Evolutionary conservation across 2,797 vertebrate genomes (phyloP).

Genomic region (Myripristis jacobus): DNA sequence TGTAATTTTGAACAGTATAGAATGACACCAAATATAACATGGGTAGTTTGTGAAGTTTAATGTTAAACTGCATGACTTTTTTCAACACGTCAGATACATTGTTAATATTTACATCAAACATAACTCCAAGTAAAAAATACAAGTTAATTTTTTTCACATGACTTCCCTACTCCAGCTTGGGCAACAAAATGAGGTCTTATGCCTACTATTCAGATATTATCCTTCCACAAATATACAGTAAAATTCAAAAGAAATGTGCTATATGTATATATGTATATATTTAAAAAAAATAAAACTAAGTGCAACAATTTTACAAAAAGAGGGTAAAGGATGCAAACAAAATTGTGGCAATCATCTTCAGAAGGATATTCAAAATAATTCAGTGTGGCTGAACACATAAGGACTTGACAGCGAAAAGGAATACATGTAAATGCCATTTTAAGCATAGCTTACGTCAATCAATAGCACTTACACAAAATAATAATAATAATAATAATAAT

Average conservation of each 20-base stretch:
- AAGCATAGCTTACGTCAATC: constrained; percentile 28
- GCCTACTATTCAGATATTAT: constrained; percentile 58
- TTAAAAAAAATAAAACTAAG: constrained; percentile 67
- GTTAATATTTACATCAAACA: constrained; percentile 83
- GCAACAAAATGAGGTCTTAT: constrained; percentile 57
- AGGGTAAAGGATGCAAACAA: constrained; percentile 60
- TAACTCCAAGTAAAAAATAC: constrained; percentile 68
- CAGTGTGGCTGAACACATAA: constrained; percentile 53
- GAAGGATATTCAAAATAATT: constrained; percentile 65
- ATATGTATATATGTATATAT: constrained; percentile 55
- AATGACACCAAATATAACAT: constrained; percentile 24
- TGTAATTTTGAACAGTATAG: not conserved
- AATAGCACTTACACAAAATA: constrained; percentile 51
- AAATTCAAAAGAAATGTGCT: constrained; percentile 66
- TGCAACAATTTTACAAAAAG: constrained; percentile 70
- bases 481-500: constrained; percentile 38
- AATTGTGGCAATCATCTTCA: constrained; percentile 59
- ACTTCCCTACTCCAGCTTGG: constrained; percentile 57
- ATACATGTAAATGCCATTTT: constrained; percentile 49
- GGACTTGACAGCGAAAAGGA: constrained; percentile 34
- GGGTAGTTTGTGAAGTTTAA: constrained; percentile 84
- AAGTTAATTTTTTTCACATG: constrained; percentile 66
- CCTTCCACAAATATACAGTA: constrained; percentile 72
- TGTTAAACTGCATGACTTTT: constrained; percentile 81
- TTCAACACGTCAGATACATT: constrained; percentile 80